Evolutionary conservation across 2,113 vertebrate species (phyloP).

Genomic region (Phylloscopus whistleri): DNA sequence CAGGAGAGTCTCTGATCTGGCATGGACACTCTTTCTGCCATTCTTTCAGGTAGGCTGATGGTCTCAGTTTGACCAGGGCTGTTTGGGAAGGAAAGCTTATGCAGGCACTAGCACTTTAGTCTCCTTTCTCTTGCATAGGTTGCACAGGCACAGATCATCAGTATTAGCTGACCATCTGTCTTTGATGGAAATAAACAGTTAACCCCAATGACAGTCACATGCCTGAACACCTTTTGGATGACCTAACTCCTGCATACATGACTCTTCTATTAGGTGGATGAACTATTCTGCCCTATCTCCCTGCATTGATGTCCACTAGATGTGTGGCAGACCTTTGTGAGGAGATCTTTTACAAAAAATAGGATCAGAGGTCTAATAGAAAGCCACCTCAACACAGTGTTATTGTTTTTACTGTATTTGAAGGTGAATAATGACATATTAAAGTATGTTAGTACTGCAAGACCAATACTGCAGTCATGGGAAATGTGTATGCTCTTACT

Average conservation of each 20-base stretch:
- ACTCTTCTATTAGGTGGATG: not conserved
- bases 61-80: accelerated
- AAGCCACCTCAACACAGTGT: not conserved
- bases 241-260: not conserved
- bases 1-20: not conserved
- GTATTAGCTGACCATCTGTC: not conserved
- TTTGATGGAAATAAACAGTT: not conserved
- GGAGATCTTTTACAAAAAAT: not conserved
- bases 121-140: not conserved
- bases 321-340: not conserved
- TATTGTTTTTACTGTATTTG: not conserved
- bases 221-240: not conserved
- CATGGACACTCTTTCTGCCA: not conserved
- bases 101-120: not conserved
- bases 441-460: not conserved
- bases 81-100: not conserved
- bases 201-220: not conserved
- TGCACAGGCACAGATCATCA: not conserved
- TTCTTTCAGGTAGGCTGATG: not conserved
- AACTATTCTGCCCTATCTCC: not conserved
- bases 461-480: not conserved
- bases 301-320: not conserved
- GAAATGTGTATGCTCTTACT: not conserved
- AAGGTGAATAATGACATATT: not conserved
- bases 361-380: not conserved